phyloP scores from a whole-genome alignment of 2,113 vertebrate species.

The Lontra canadensis region DNA sequence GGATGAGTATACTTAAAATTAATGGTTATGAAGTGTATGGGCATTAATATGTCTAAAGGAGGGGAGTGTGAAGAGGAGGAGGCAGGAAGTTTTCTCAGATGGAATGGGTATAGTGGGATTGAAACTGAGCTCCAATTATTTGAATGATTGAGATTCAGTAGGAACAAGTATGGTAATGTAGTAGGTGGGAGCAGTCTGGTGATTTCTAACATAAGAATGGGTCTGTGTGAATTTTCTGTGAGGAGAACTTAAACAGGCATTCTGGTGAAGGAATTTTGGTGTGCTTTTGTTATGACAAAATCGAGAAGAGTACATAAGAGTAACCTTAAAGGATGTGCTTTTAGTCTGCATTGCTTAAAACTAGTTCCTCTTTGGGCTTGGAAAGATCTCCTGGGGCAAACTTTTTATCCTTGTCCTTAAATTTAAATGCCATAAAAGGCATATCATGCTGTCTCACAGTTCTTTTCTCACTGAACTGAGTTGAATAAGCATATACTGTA shows the following conservation, averaged over 20 bases:
- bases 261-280: background rate
- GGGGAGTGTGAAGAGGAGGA: background rate
- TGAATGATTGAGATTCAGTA: background rate
- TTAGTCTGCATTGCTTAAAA: background rate
- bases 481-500: background rate
- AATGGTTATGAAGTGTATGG: background rate
- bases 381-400: background rate
- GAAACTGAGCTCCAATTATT: background rate
- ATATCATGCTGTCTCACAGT: background rate
- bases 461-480: background rate
- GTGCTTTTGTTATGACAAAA: background rate
- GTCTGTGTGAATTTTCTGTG: background rate
- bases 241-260: background rate
- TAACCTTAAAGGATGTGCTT: background rate
- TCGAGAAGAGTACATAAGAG: background rate
- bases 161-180: background rate
- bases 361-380: background rate
- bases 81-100: background rate
- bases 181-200: background rate
- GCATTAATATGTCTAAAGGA: background rate
- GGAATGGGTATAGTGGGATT: background rate
- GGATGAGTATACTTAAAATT: background rate
- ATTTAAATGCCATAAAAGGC: background rate
- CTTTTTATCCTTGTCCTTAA: background rate
- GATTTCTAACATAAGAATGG: background rate